Base-by-base conservation (phyloP, 2,113 vertebrate genomes). In the Solea senegalensis region DNA sequence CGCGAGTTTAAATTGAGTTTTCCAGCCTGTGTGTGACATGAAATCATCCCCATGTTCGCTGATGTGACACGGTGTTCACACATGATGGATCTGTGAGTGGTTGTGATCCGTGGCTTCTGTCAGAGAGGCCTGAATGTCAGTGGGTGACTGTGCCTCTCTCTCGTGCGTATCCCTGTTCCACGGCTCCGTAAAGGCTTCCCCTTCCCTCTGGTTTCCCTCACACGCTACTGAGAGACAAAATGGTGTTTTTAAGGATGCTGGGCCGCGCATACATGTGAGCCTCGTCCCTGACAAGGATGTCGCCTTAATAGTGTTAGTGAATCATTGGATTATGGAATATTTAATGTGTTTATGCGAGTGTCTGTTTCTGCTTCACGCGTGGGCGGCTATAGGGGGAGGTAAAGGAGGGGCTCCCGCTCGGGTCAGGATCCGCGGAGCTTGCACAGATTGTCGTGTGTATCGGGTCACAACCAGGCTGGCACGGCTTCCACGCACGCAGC, bases 231-330 rank as follows among this genome's bases (percentile, higher is more conserved):
- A 67, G 77, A 88, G 78, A 82, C 79, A 86, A 79, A 89, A 89
- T 91, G 84, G 81, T 86, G 82, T 83, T 82, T 83, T 82, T 75
- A 28, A 66, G 67, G 84, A 90, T 86, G 81, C 82, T 65, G 62
- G 58, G 70, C 77, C 78, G 74, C 61, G 65, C 63, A 74, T 70
- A 34, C 5, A 34, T 34, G 34, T 34, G 34, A 34, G 34, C 53
- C 15, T 72, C 77, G 64, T 26, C 58, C 58, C 53, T 44, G 52
- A 14, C 34, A 59, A 55, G 13, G 60, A 65, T 49, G 52, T 56
- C 58, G 56, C 62, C 62, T 44, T 78, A 27, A 83, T 72, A 49
- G 26, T 72, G 69, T 79, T 73, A 58, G 53, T 86, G 82, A 78
- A 74, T 89, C 72, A 58, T 49, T 84, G 81, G 73, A 81, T 77